A percentile compares a stretch with the other conserved stretches of the same genome.
These are phyloP conservation scores for Cyphomyrus discorhynchus DNA, from an alignment of 2,113 vertebrate species.

Conservation along the genomic window DNA sequence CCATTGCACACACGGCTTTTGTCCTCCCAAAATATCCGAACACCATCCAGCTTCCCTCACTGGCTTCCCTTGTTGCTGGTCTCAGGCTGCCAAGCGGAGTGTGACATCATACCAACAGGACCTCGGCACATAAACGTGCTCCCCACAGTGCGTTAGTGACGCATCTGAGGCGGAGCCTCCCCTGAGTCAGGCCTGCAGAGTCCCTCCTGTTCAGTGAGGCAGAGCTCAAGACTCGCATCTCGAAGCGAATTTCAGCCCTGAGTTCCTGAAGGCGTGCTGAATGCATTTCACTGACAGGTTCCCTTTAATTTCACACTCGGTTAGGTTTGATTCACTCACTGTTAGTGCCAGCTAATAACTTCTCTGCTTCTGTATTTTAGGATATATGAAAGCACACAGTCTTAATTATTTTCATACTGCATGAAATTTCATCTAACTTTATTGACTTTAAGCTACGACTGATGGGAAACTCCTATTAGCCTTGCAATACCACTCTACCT, in stretches of 20 bases:
- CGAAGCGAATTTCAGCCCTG: not conserved
- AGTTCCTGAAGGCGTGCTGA: not conserved
- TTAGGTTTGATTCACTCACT: not conserved
- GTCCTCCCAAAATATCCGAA: not conserved
- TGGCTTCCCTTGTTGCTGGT: not conserved
- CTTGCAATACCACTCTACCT: not conserved
- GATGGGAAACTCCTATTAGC: not conserved
- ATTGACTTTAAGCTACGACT: not conserved
- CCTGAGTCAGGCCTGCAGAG: not conserved
- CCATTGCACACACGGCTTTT: not conserved
- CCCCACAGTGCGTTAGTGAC: not conserved
- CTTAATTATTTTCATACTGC: conserved; percentile 1
- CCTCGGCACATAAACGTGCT: not conserved
- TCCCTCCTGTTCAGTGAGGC: not conserved
- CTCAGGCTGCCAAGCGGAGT: not conserved
- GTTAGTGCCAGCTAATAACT: not conserved
- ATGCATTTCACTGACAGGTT: not conserved
- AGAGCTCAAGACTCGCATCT: not conserved
- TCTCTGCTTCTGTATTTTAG: not conserved
- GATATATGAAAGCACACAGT: not conserved
- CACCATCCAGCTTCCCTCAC: not conserved
- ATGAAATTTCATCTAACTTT: conserved; percentile 6
- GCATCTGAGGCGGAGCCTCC: not conserved
- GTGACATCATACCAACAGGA: not conserved
- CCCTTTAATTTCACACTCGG: not conserved